Evolutionary conservation across 2,888 invertebrate species (phyloP).

Genomic region (Trichopoda pennipes): DNA sequence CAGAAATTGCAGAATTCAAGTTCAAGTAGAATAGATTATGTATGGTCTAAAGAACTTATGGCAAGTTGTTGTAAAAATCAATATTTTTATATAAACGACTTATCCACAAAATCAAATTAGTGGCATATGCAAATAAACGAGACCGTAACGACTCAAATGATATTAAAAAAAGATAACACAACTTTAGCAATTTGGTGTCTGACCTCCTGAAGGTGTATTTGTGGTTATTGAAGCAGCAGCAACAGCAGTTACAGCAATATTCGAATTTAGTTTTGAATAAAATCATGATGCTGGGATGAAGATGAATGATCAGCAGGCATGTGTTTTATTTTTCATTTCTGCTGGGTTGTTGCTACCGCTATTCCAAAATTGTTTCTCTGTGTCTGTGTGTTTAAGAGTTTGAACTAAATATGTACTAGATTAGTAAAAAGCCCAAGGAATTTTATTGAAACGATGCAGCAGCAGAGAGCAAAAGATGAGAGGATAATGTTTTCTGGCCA

Average conservation of each 20-base stretch:
- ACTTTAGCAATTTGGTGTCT: conserved; percentile 51
- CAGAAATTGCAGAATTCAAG: conserved; percentile 39
- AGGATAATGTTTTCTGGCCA: conserved; percentile 59
- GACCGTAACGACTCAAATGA: conserved; percentile 21
- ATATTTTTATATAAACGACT: conserved; percentile 29
- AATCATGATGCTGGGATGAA: conserved; percentile 51
- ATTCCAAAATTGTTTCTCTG: conserved; percentile 12
- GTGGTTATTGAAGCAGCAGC: conserved; percentile 59
- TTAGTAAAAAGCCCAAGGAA: conserved; percentile 54
- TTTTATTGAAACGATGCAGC: conserved; percentile 65
- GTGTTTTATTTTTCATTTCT: conserved; percentile 68
- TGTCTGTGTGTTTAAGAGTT: background rate
- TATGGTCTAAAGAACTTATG: background rate
- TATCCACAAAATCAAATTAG: conserved; percentile 15
- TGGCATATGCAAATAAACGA: conserved; percentile 13
- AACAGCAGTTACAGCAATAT: conserved; percentile 29
- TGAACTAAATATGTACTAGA: conserved; percentile 23
- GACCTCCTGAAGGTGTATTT: conserved; percentile 71
- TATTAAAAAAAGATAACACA: background rate
- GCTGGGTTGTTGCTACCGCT: conserved; percentile 66
- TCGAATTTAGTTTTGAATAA: conserved; percentile 29
- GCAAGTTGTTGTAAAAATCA: conserved; percentile 36
- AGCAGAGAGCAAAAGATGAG: conserved; percentile 40
- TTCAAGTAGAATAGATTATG: conserved; percentile 5
- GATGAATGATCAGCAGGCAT: conserved; percentile 66